A percentile compares a stretch with the other conserved stretches of the same genome.
phyloP scores from a whole-genome alignment of 2,888 invertebrate genomes.

The Halictus ligatus region DNA sequence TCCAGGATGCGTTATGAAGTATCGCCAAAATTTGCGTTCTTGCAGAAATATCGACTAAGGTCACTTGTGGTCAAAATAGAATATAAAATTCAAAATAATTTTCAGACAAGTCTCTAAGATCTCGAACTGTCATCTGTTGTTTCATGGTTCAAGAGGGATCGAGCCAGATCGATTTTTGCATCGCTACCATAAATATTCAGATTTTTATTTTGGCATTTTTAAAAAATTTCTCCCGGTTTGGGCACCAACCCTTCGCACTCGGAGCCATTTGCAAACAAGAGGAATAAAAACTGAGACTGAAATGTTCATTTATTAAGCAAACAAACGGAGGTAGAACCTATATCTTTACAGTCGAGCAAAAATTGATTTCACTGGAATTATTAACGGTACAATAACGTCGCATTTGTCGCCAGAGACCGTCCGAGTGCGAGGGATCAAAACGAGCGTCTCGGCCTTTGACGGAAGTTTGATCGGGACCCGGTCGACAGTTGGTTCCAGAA shows the following conservation, averaged over 20 bases:
- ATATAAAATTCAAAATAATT: no score
- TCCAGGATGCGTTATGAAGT: no score
- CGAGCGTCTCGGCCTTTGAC: neutral
- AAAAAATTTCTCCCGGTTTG: neutral
- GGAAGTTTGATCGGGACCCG: conserved; percentile 10
- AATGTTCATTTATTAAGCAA: neutral
- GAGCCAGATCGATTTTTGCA: neutral
- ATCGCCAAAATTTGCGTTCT: no score
- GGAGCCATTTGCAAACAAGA: neutral
- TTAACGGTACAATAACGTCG: neutral
- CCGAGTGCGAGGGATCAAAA: neutral
- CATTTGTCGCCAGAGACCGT: neutral
- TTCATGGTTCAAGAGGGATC: neutral
- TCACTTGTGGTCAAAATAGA: no score
- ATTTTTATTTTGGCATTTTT: no score
- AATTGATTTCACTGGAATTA: neutral
- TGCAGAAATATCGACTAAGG: no score
- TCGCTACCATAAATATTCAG: neutral
- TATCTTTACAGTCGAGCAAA: neutral
- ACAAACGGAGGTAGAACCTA: neutral
- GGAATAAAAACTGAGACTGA: neutral
- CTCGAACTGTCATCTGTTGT: neutral
- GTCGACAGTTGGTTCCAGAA: conserved; percentile 1
- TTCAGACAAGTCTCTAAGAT: no score
- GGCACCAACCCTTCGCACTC: neutral